Conservation (phyloP, 1,140 invertebrate genomes). For the Ganaspis sp. region DNA sequence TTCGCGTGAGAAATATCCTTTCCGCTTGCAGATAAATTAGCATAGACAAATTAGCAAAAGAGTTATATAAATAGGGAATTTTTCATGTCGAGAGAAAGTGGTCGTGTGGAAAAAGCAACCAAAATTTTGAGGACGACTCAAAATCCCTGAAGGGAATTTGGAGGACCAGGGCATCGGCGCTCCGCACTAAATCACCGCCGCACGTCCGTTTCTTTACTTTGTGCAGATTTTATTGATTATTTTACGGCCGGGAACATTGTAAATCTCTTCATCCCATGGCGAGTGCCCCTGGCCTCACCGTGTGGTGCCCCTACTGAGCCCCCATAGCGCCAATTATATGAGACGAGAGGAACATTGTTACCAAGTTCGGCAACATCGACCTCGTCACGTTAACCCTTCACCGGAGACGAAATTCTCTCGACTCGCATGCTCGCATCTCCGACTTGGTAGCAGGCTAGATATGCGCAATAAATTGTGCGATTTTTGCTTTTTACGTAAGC, state of each 20-base stretch:
- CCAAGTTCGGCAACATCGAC: conserved; percentile 9
- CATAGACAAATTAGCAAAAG: conserved; percentile 15
- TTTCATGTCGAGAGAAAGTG: not conserved
- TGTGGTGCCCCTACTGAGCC: conserved; percentile 58
- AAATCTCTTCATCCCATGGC: conserved; percentile 73
- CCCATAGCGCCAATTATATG: conserved; percentile 66
- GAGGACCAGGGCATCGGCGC: conserved; percentile 35
- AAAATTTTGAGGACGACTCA: conserved; percentile 44
- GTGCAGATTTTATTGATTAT: conserved; percentile 76
- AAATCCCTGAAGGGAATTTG: conserved; percentile 26
- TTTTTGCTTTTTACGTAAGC: not conserved
- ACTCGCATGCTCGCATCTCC: not conserved
- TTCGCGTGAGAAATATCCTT: conserved; percentile 15
- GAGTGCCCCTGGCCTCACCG: conserved; percentile 57
- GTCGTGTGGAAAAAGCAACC: not conserved
- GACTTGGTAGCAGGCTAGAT: not conserved
- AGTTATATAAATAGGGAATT: conserved; percentile 9
- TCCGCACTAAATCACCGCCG: conserved; percentile 72
- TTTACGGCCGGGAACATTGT: conserved; percentile 75
- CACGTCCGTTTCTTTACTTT: conserved; percentile 76
- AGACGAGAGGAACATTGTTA: conserved; percentile 47
- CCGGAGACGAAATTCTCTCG: not conserved
- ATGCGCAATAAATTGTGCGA: not conserved
- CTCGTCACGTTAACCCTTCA: not conserved
- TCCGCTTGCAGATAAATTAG: not conserved